Evolutionary conservation across 2,113 vertebrate species (phyloP).

Genomic region (Coturnix japonica): DNA sequence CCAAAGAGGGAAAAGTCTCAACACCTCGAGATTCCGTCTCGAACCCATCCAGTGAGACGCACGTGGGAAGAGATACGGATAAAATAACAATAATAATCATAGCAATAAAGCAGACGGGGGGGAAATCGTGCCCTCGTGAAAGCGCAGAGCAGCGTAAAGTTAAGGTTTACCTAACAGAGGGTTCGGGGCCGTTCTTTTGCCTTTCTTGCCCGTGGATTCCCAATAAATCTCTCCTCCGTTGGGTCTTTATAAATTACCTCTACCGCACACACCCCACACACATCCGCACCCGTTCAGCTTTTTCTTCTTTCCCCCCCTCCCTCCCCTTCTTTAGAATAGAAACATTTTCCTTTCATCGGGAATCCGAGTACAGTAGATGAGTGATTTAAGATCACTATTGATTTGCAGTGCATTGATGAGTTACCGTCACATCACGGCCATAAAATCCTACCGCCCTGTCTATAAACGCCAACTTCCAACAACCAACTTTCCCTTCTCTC

Average conservation of each 20-base stretch:
- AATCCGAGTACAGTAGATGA: constrained; percentile 43
- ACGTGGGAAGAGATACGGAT: neutral
- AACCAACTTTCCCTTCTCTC: neutral
- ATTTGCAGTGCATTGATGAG: constrained; percentile 65
- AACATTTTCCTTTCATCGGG: constrained; percentile 79
- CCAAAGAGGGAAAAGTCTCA: neutral
- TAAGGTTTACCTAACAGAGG: neutral
- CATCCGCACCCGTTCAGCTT: constrained; percentile 8
- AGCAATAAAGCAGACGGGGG: neutral
- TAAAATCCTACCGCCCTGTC: constrained; percentile 60
- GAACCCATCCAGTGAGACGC: neutral
- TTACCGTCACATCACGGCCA: constrained; percentile 43
- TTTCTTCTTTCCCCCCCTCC: no score
- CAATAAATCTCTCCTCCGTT: constrained; percentile 76
- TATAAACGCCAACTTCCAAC: constrained; percentile 56
- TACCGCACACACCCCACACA: neutral
- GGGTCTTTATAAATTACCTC: constrained; percentile 80
- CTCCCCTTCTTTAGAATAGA: constrained; percentile 64
- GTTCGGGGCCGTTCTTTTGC: neutral
- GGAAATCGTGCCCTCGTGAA: neutral
- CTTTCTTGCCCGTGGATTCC: constrained; percentile 2
- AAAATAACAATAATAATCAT: neutral
- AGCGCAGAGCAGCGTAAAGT: neutral
- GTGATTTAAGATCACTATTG: constrained; percentile 76
- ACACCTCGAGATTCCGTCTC: neutral